Conservation (phyloP, 2,113 vertebrate genomes). For the Pachyramphus minor region DNA sequence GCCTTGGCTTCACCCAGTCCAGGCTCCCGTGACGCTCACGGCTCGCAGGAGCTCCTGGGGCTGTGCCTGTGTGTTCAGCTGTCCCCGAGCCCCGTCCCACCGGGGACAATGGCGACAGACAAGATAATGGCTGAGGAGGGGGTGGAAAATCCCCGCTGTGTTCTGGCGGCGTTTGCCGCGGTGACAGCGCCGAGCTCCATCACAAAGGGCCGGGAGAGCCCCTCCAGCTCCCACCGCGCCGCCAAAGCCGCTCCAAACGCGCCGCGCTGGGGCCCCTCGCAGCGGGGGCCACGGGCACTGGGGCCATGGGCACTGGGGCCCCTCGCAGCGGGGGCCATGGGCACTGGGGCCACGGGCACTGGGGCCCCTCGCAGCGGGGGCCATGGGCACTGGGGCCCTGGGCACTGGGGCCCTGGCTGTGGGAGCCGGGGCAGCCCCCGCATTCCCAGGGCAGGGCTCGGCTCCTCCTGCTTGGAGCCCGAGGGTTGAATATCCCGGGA, state of each 20-base stretch:
- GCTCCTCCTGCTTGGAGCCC: background rate
- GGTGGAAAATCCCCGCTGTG: slow-evolving; percentile 51
- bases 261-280: background rate
- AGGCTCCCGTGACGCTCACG: background rate
- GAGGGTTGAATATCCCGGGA: background rate
- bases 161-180: slow-evolving; percentile 42
- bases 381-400: background rate
- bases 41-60: slow-evolving; percentile 5
- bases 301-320: background rate
- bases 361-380: slow-evolving; percentile 26
- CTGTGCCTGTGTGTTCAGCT: slow-evolving; percentile 16
- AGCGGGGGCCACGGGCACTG: too few relatives aligned
- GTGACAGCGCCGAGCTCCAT: slow-evolving; percentile 30
- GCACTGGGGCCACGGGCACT: background rate
- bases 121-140: slow-evolving; percentile 55
- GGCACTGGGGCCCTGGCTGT: background rate
- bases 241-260: slow-evolving; percentile 31
- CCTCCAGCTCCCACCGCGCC: slow-evolving; percentile 35
- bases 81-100: background rate
- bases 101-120: slow-evolving; percentile 41
- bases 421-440: background rate
- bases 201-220: slow-evolving; percentile 35
- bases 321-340: background rate
- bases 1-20: background rate
- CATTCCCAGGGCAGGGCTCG: background rate